Conservation (phyloP, 1,140 invertebrate genomes). For the Caenorhabditis latens region DNA sequence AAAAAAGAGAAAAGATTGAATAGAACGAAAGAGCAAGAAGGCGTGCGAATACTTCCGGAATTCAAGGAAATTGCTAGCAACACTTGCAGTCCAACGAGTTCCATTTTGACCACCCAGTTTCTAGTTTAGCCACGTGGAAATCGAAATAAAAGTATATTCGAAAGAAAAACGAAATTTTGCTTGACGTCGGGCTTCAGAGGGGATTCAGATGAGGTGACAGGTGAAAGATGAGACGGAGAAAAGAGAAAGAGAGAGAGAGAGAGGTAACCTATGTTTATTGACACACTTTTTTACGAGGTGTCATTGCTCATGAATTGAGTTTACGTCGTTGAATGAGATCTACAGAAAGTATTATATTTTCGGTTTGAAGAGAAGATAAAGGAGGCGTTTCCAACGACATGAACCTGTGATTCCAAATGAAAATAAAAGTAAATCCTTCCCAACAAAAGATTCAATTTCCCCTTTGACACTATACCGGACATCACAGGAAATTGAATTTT, state of each 20-base stretch:
- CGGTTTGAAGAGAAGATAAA: too few species aligned
- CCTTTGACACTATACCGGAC: neutral
- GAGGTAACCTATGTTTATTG: conserved; percentile 9
- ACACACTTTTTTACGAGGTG: conserved; percentile 39
- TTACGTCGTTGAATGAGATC: neutral
- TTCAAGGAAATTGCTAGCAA: conserved; percentile 43
- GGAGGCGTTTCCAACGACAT: too few species aligned
- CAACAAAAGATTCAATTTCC: neutral
- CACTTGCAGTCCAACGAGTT: neutral
- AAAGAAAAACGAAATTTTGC: neutral
- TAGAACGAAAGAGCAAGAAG: conserved; percentile 30
- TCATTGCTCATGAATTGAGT: conserved; percentile 27
- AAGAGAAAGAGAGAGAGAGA: conserved; percentile 52
- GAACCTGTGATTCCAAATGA: too few species aligned
- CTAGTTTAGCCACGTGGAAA: neutral
- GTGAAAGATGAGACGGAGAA: conserved; percentile 17
- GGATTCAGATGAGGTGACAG: neutral
- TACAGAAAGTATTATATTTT: neutral
- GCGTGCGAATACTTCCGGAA: conserved; percentile 48
- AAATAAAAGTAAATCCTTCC: too few species aligned
- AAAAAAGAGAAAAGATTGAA: conserved; percentile 46
- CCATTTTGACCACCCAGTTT: conserved; percentile 1
- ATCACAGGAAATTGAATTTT: conserved; percentile 7
- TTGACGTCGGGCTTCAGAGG: neutral
- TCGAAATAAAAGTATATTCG: neutral